Conservation (phyloP, 92 coral and sea anemone species). For the Epizoanthus rinbou region DNA sequence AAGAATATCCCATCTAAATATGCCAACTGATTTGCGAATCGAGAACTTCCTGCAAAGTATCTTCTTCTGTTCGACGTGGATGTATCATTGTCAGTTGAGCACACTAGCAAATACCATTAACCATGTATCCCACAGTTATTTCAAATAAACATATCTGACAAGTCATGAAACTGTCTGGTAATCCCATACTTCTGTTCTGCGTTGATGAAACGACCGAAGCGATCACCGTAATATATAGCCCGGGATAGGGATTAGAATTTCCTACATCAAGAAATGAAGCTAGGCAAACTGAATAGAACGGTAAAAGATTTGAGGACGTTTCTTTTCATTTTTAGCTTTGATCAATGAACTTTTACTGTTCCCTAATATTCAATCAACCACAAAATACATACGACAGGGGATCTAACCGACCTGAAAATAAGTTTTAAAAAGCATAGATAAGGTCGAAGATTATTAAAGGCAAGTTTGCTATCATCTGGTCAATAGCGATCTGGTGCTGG, state of each 20-base stretch:
- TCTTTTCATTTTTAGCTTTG: no score
- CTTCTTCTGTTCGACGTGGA: background rate
- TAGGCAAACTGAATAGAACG: no score
- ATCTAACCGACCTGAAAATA: no score
- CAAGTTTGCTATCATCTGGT: background rate
- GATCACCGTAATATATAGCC: no score
- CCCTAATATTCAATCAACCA: no score
- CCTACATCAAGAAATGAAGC: no score
- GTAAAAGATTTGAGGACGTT: no score
- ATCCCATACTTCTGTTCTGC: no score
- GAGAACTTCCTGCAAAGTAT: background rate
- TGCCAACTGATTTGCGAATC: background rate
- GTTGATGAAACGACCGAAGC: no score
- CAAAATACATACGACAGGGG: no score
- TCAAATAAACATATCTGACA: background rate
- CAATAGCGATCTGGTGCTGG: background rate
- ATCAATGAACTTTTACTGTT: no score
- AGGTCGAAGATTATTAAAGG: background rate
- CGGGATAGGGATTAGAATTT: no score
- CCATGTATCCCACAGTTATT: background rate
- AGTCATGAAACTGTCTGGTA: background rate
- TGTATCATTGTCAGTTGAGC: background rate
- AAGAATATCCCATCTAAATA: background rate
- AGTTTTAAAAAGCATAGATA: constrained; percentile 11
- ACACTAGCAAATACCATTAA: background rate